Evolutionary conservation across 2,888 invertebrate genomes (phyloP).

Genomic region (Lamellibrachia columna): DNA sequence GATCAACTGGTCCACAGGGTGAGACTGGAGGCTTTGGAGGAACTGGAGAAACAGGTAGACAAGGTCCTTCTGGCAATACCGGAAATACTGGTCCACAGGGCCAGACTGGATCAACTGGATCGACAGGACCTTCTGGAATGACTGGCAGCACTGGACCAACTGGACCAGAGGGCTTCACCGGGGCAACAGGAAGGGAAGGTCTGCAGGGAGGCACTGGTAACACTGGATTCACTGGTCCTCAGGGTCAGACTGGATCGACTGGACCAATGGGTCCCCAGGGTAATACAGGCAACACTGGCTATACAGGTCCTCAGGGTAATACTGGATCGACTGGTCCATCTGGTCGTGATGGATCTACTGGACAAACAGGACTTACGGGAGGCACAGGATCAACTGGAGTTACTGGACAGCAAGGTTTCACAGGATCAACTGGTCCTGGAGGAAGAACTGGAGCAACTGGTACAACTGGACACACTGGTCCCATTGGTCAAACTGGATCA

Average conservation of each 20-base stretch:
- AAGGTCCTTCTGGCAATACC: not conserved
- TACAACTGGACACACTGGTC: conserved; percentile 14
- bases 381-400: not conserved
- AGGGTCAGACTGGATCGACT: not conserved
- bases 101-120: conserved; percentile 13
- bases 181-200: not conserved
- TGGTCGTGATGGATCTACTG: not conserved
- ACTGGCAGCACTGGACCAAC: not conserved
- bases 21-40: conserved; percentile 17
- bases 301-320: not conserved
- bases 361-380: conserved; percentile 3
- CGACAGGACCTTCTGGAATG: not conserved
- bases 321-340: conserved; percentile 13
- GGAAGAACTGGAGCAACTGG: conserved; percentile 26
- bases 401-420: not conserved
- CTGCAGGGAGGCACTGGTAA: not conserved
- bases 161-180: conserved; percentile 7
- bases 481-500: not conserved
- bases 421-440: conserved; percentile 16
- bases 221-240: not conserved
- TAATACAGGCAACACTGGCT: conserved; percentile 13
- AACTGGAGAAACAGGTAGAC: not conserved
- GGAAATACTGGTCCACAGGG: conserved; percentile 17
- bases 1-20: conserved; percentile 7
- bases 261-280: not conserved